Evolutionary conservation across 1,140 invertebrate species (phyloP).

Genomic region (Monochamus saltuarius): DNA sequence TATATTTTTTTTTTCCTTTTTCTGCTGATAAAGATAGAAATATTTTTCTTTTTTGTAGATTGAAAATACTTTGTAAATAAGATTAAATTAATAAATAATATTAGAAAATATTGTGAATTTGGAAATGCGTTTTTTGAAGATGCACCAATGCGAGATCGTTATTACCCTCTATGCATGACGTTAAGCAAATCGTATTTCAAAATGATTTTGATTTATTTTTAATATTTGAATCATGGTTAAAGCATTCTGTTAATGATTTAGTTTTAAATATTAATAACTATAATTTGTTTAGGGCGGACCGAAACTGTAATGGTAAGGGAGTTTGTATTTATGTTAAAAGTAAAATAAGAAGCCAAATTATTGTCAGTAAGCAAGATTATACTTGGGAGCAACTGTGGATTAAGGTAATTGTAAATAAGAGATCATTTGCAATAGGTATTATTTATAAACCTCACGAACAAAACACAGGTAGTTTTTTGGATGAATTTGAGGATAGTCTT

Average conservation of each 20-base stretch:
- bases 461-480: constrained; percentile 9
- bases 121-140: constrained; percentile 3
- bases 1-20: not conserved
- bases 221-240: constrained; percentile 9
- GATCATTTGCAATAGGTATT: constrained; percentile 1
- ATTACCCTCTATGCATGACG: constrained; percentile 5
- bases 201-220: constrained; percentile 10
- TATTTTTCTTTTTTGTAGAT: constrained; percentile 1
- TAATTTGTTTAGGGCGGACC: constrained; percentile 8
- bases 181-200: constrained; percentile 7
- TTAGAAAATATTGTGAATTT: not conserved
- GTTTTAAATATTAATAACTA: constrained; percentile 3
- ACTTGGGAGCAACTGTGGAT: constrained; percentile 9
- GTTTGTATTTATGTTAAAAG: constrained; percentile 5
- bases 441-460: constrained; percentile 16
- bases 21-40: not conserved
- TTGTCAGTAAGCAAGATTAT: constrained; percentile 7
- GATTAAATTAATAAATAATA: too few relatives aligned
- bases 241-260: constrained; percentile 8
- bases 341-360: constrained; percentile 7
- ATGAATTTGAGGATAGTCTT: constrained; percentile 11
- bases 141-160: constrained; percentile 8
- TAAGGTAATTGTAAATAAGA: constrained; percentile 3
- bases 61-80: not conserved
- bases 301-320: constrained; percentile 7